These are phyloP conservation scores for Euphydryas editha DNA, from an alignment of 2,888 invertebrate species.

Conservation along the genomic window DNA sequence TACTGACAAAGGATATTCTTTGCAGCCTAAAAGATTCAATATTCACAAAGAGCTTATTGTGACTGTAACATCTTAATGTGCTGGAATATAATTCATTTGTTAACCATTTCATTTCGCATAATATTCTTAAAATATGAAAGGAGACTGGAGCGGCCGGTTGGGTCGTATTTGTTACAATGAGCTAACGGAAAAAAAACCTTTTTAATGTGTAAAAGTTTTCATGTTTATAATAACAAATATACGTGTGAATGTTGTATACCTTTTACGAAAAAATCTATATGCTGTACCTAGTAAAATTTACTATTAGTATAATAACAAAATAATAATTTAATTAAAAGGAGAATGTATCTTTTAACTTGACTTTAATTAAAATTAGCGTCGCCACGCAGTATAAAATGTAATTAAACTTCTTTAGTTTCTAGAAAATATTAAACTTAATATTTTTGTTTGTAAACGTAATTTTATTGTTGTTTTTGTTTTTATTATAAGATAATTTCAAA, in stretches of 20 bases:
- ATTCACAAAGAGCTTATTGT: background rate
- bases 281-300: background rate
- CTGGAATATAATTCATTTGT: slow-evolving; percentile 7
- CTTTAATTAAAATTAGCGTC: too few relatives aligned
- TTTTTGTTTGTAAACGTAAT: too few relatives aligned
- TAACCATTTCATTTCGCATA: slow-evolving; percentile 17
- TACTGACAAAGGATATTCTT: background rate
- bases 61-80: background rate
- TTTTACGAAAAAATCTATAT: background rate
- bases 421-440: too few relatives aligned
- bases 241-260: background rate
- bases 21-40: background rate
- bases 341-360: slow-evolving; percentile 1
- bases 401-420: too few relatives aligned
- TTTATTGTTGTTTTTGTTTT: too few relatives aligned
- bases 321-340: too few relatives aligned
- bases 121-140: slow-evolving; percentile 7
- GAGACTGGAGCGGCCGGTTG: slow-evolving; percentile 15
- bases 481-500: too few relatives aligned
- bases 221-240: slow-evolving; percentile 3
- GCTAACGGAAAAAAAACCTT: background rate
- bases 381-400: too few relatives aligned
- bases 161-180: slow-evolving; percentile 11
- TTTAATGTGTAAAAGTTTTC: slow-evolving; percentile 14
- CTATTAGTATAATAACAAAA: background rate